Percentiles rank a stretch among this genome's conserved stretches.
Conservation (phyloP, 2,113 vertebrate species). For the Podocnemis expansa region DNA sequence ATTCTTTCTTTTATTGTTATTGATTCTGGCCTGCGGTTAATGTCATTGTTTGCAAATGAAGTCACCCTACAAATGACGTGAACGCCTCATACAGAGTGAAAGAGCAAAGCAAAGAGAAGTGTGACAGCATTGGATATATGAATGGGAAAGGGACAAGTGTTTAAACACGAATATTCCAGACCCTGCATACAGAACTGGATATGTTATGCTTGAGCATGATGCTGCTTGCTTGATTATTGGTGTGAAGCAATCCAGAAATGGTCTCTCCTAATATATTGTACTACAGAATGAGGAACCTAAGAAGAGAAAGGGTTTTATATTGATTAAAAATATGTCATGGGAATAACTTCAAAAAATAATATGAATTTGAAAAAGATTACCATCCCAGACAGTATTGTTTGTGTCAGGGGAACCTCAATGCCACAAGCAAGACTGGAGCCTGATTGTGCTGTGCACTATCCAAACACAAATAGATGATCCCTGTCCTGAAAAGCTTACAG, state of each 20-base stretch:
- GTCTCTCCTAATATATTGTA: background rate
- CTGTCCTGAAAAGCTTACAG: background rate
- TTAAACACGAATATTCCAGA: background rate
- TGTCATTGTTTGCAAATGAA: slow-evolving; percentile 47
- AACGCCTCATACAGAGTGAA: background rate
- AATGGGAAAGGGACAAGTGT: background rate
- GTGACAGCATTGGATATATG: background rate
- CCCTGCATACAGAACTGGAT: background rate
- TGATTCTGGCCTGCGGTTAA: slow-evolving; percentile 22
- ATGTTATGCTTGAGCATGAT: background rate
- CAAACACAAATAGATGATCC: background rate
- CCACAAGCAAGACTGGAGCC: background rate
- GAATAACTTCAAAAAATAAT: background rate
- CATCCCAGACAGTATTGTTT: background rate
- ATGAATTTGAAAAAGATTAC: background rate
- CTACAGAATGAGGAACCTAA: background rate
- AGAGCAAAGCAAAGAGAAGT: background rate
- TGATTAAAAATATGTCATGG: background rate
- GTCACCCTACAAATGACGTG: slow-evolving; percentile 2
- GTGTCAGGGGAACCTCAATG: background rate
- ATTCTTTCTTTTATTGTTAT: slow-evolving; percentile 27
- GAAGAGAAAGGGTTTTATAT: background rate
- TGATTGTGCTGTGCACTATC: background rate
- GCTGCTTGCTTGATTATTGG: background rate
- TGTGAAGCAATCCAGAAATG: background rate